phyloP scores from a whole-genome alignment of 1,140 invertebrate species.

The Papilio dardanus region DNA sequence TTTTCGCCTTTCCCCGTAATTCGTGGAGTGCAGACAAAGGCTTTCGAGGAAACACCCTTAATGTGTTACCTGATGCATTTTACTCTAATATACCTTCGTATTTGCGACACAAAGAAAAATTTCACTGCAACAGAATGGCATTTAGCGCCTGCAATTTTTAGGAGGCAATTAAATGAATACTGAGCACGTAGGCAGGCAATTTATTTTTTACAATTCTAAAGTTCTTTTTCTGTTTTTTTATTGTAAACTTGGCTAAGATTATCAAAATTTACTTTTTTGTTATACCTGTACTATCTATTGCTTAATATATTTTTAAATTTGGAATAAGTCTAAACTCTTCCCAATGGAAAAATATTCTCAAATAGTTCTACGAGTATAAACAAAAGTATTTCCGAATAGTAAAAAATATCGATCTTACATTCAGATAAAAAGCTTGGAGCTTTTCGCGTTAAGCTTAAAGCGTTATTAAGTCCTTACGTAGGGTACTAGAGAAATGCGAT shows the following conservation, averaged over 20 bases:
- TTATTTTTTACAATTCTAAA: not conserved
- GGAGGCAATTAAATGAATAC: conserved; percentile 9
- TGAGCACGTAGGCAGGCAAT: not conserved
- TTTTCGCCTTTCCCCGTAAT: conserved; percentile 78
- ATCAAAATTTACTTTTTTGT: no score
- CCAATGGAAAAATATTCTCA: not conserved
- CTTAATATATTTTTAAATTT: not conserved
- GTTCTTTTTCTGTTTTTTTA: not conserved
- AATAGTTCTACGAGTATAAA: not conserved
- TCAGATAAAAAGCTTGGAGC: not conserved
- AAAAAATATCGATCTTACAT: not conserved
- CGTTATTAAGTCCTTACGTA: conserved; percentile 39
- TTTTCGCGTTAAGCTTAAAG: conserved; percentile 6
- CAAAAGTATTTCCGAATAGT: not conserved
- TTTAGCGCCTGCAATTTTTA: conserved; percentile 10
- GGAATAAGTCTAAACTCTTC: not conserved
- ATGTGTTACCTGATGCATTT: conserved; percentile 67
- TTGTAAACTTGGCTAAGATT: no score
- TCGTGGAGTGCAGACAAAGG: conserved; percentile 77
- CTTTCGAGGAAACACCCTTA: conserved; percentile 71
- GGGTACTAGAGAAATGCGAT: conserved; percentile 48
- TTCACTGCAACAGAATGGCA: conserved; percentile 15
- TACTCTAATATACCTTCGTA: conserved; percentile 41
- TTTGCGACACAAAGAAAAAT: conserved; percentile 29
- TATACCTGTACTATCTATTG: no score